Percentiles rank a stretch among this genome's conserved stretches.
Evolutionary conservation across 2,797 vertebrate species (phyloP).

Genomic region (Margarornis squamiger): DNA sequence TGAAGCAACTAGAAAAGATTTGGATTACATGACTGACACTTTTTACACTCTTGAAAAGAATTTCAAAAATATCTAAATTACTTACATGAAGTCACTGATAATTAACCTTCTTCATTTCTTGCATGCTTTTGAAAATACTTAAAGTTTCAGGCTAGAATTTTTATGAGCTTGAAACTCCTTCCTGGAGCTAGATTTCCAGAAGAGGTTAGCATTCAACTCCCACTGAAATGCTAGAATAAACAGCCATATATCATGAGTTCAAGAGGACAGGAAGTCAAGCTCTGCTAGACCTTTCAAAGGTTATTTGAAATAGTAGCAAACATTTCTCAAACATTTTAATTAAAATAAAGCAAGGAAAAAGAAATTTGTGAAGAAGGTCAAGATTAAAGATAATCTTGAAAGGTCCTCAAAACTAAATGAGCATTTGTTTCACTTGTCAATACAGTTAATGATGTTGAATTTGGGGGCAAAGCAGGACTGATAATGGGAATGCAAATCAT

Average conservation of each 20-base stretch:
- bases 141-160: slow-evolving; percentile 8
- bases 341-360: slow-evolving; percentile 15
- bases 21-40: background rate
- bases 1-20: background rate
- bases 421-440: background rate
- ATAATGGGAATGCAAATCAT: background rate
- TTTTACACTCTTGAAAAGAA: background rate
- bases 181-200: background rate
- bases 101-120: slow-evolving; percentile 35
- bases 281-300: slow-evolving; percentile 13
- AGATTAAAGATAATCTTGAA: slow-evolving; percentile 2
- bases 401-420: slow-evolving; percentile 29
- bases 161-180: slow-evolving; percentile 15
- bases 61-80: background rate
- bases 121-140: slow-evolving; percentile 5
- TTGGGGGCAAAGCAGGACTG: background rate
- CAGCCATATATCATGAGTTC: background rate
- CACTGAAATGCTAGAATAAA: slow-evolving; percentile 23
- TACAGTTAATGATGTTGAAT: background rate
- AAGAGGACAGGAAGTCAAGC: slow-evolving; percentile 22
- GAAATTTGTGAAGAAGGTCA: background rate
- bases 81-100: background rate
- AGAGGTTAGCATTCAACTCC: background rate
- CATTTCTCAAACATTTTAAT: slow-evolving; percentile 13
- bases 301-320: slow-evolving; percentile 21